Evolutionary conservation across 2,888 invertebrate genomes (phyloP).

Genomic region (Carterocephalus palaemon): DNA sequence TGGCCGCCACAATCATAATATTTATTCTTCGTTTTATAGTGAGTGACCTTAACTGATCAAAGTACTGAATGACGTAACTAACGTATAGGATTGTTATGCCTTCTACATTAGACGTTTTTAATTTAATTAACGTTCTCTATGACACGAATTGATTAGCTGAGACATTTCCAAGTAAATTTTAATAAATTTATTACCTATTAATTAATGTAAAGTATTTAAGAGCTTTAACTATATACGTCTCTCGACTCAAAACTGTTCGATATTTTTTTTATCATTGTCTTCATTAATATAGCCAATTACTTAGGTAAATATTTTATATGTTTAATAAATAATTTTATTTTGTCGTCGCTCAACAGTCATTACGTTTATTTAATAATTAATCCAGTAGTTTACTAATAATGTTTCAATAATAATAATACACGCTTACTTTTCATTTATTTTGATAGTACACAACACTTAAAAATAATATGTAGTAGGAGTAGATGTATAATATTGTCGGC

Average conservation of each 20-base stretch:
- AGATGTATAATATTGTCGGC: conserved; percentile 28
- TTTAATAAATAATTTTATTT: conserved; percentile 18
- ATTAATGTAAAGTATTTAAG: conserved; percentile 46
- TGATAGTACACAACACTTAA: no score
- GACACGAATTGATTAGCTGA: conserved; percentile 41
- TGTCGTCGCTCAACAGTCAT: conserved; percentile 30
- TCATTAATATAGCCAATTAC: conserved; percentile 28
- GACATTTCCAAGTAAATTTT: conserved; percentile 52
- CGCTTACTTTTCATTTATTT: conserved; percentile 28
- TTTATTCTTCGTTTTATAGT: conserved; percentile 76
- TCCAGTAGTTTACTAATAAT: not conserved
- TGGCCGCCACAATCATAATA: conserved; percentile 79
- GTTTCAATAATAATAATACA: conserved; percentile 21
- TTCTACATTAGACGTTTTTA: conserved; percentile 40
- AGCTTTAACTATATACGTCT: conserved; percentile 53
- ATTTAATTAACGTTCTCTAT: conserved; percentile 39
- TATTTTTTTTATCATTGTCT: conserved; percentile 29
- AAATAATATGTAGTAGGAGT: conserved; percentile 29
- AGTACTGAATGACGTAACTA: conserved; percentile 76
- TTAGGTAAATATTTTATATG: conserved; percentile 25
- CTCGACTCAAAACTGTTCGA: conserved; percentile 31
- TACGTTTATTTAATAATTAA: conserved; percentile 28
- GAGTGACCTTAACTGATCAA: conserved; percentile 77
- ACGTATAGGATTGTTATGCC: conserved; percentile 54
- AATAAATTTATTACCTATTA: conserved; percentile 34